Evolutionary conservation across 2,113 vertebrate species (phyloP), one percentile per base, ranked within the genome.

Genomic region (Sylvilagus bachmani): DNA sequence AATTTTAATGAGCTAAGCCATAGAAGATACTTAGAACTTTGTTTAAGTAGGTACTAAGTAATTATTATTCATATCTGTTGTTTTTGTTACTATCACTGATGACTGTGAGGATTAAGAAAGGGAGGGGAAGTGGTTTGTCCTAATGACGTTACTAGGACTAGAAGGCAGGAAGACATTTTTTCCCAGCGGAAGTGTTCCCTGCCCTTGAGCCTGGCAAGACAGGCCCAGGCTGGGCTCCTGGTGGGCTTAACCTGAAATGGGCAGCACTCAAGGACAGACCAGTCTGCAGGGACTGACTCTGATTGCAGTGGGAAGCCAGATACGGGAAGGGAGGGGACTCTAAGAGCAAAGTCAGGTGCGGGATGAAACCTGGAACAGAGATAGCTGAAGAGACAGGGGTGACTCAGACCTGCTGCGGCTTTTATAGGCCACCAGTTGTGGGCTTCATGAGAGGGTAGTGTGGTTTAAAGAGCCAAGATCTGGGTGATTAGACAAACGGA

Each of bases 101-200:
- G 94, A 33, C 13, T 38, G 10, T 67, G 85, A 74, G 33, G 24
- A 78, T 92, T 88, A 93, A 95, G 38, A 96, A 89, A 92, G 6
- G 38, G 38, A 96, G 58, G 6, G 53, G 5, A 89, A 81, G 27
- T 85, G 27, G 29, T 55, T 73, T 82, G 36, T 83, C n/a, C 9
- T 58, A 73, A 77, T 44, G 66, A 93, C 73, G 62, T 51, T 89
- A 84, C 53, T 94, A 80, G 16, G 27, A 84, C 29, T 92, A 82
- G 74, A 91, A 84, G 64, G 51, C n/a, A 84, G 84, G 44, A 90
- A 90, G 22, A 4, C 31, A 36, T 69, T 53, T 64, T 61, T 33
- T 1, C 21, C 36, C 29, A 67, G 22, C 11, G 8, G 17, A 89
- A 87, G 36, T 66, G 22, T 70, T 69, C 19, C 53, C 3, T 83